Evolutionary conservation across 2,888 invertebrate genomes (phyloP).

Genomic region (Parochlus steinenii): DNA sequence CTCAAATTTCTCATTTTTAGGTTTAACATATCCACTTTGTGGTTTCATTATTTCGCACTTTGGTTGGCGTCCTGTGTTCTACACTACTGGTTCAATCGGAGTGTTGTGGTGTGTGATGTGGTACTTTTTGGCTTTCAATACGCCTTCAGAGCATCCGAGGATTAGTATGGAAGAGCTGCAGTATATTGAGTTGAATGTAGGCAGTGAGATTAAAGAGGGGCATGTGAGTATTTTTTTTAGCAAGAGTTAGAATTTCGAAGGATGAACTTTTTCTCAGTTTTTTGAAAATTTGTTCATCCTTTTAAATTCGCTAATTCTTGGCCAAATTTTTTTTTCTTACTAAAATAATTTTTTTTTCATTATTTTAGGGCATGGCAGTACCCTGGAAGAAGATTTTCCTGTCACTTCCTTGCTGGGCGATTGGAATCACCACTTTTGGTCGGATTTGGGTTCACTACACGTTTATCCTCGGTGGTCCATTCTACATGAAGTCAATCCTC

Average conservation of each 20-base stretch:
- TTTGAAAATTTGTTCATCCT: too few relatives aligned
- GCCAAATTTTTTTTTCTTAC: too few relatives aligned
- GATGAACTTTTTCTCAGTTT: too few relatives aligned
- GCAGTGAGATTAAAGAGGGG: conserved; percentile 33
- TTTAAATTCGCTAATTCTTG: too few relatives aligned
- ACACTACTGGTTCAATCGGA: conserved; percentile 48
- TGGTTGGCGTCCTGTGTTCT: conserved; percentile 52
- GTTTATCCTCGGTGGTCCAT: conserved; percentile 52
- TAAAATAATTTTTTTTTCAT: too few relatives aligned
- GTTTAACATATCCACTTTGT: conserved; percentile 50
- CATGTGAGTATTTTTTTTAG: too few relatives aligned
- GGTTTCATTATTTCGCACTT: conserved; percentile 49
- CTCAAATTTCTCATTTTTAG: too few relatives aligned
- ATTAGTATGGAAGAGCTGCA: conserved; percentile 45
- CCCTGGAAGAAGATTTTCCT: conserved; percentile 47
- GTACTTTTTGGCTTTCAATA: conserved; percentile 51
- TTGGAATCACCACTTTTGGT: conserved; percentile 56
- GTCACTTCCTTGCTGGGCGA: conserved; percentile 50
- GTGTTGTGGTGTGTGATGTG: conserved; percentile 48
- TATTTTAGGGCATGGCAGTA: conserved; percentile 33
- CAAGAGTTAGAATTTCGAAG: too few relatives aligned
- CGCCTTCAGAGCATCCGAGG: conserved; percentile 48
- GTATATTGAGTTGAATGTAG: conserved; percentile 47
- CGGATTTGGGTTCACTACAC: conserved; percentile 58
- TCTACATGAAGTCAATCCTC: conserved; percentile 51